Percentiles rank a stretch among this genome's conserved stretches.
Evolutionary conservation across 2,797 vertebrate genomes (phyloP).

Genomic region (Acanthiza pusilla): DNA sequence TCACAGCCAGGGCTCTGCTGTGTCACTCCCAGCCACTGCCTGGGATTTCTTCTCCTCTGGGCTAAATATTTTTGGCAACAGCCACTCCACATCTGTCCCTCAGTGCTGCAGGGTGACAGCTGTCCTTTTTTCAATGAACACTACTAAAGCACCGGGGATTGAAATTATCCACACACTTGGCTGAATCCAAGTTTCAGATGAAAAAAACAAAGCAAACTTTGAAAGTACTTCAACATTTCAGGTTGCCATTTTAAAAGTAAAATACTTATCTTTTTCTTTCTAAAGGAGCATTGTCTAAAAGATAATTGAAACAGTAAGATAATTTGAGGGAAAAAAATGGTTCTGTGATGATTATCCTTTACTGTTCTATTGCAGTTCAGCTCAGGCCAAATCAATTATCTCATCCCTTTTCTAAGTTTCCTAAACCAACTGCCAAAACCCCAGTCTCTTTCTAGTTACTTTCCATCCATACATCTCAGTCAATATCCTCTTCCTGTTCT

Average conservation of each 20-base stretch:
- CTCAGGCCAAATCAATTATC: background rate
- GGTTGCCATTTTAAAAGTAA: background rate
- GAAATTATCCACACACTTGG: background rate
- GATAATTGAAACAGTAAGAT: background rate
- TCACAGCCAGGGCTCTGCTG: background rate
- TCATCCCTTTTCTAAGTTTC: background rate
- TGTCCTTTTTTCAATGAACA: background rate
- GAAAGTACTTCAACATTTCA: background rate
- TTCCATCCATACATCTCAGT: background rate
- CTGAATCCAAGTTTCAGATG: background rate
- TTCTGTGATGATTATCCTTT: background rate
- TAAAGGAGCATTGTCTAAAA: background rate
- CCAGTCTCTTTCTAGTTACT: background rate
- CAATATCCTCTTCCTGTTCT: background rate
- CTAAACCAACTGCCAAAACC: background rate
- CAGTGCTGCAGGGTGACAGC: background rate
- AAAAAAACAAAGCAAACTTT: background rate
- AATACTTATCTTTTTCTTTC: background rate
- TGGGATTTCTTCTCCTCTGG: background rate
- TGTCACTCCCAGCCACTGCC: background rate
- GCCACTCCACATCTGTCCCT: background rate
- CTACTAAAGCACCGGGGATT: background rate
- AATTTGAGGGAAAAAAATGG: background rate
- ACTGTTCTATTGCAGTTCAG: background rate
- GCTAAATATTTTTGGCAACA: background rate